Evolutionary conservation across 2,113 vertebrate species (phyloP), one percentile per base, ranked within the genome.

Genomic region (Urocynchramus pylzowi): DNA sequence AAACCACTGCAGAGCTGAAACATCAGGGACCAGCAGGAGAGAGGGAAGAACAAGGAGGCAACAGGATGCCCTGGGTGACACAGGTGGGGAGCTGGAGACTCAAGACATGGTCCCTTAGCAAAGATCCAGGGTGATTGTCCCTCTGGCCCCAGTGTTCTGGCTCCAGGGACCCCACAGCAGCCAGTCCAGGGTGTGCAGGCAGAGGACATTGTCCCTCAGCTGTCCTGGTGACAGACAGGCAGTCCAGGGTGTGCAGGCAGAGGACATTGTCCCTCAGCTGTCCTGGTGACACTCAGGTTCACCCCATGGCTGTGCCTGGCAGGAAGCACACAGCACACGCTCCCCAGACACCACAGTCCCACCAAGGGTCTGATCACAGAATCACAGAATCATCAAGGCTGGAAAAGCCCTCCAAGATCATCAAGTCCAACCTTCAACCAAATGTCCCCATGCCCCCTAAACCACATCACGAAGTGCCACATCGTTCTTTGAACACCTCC

Each of bases 251-350:
- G 27, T 49, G 11, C 35, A 47, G 11, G 20, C 39, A 42, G 13
- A 33, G 70, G 7, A 17, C 30, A 17, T 6, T 7, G 13, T 31
- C 31, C 57, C 28, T 27, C 3, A 5, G 2, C 11, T 7, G 10
- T 75, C 20, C 64, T 33, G 49, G 33, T 52, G 30, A 67, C 3
- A 3, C 35, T 37, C 65, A 67, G 56, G 56, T 27, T 3, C 13
- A 16, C 3, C 37, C 44, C 56, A 10, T 7, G 24, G 13, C 50
- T 52, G 26, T 2, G 11, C 3, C 33, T 30, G 37, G 57, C n/a
- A 86, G 56, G 35, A 69, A 7, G 12, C 5, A 2, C 81, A 23
- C 18, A 4, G 4, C 61, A 27, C 47, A 41, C 2, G 0, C 30
- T 39, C 16, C 42, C 49, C 37, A 10, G 35, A 19, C 35, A 7